A percentile compares a stretch with the other conserved stretches of the same genome.
These are phyloP conservation scores for Rhabdophis nuchalis DNA, from an alignment of 2,797 vertebrate genomes.

Conservation along the genomic window DNA sequence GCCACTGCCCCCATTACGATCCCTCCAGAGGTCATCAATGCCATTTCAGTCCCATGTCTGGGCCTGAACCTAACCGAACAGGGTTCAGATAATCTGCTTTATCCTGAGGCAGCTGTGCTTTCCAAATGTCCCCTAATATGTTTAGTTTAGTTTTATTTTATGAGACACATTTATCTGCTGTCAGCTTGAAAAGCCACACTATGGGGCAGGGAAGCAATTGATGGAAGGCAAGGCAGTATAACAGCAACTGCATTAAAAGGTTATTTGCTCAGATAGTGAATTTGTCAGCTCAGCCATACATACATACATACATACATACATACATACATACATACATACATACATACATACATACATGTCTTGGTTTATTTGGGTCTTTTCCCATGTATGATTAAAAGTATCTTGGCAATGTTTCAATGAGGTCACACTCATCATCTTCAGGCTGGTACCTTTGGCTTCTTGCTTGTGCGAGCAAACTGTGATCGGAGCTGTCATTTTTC, in stretches of 20 bases:
- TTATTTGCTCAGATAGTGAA: conserved; percentile 22
- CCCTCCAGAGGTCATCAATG: background rate
- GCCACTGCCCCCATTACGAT: background rate
- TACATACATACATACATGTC: too few relatives aligned
- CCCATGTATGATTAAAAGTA: too few relatives aligned
- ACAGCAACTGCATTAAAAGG: background rate
- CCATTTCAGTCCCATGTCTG: background rate
- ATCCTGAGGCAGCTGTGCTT: background rate
- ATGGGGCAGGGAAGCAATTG: background rate
- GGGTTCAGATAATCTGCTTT: background rate
- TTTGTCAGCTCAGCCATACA: conserved; percentile 10
- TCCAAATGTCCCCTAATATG: background rate
- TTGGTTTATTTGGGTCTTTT: too few relatives aligned
- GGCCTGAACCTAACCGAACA: background rate
- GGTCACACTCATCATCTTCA: too few relatives aligned
- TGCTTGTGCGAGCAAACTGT: too few relatives aligned
- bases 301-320: too few relatives aligned
- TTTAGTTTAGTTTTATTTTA: background rate
- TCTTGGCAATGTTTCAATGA: too few relatives aligned
- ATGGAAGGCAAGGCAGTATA: background rate
- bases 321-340: too few relatives aligned
- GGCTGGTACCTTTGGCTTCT: too few relatives aligned
- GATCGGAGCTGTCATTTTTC: too few relatives aligned
- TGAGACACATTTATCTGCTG: background rate
- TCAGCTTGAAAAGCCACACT: background rate